Evolutionary conservation across 2,797 vertebrate species (phyloP), one percentile per base, ranked within the genome.

Genomic region (Cichlasoma orientale): DNA sequence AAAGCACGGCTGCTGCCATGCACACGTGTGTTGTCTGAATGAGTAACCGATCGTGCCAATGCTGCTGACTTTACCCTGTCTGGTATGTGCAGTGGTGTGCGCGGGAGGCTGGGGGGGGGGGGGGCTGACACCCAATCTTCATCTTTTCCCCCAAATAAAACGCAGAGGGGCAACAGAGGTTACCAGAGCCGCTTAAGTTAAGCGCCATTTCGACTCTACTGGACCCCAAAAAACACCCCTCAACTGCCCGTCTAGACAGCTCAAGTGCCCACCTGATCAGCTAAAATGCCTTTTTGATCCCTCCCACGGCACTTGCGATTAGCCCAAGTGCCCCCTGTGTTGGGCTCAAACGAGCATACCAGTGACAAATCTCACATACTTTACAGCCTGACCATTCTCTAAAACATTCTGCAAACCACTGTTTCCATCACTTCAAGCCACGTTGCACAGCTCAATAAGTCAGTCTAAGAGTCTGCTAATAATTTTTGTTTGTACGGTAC

Each of bases 1-100:
- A 31, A 74, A 31, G 44, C 44, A 57, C 38, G 23, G 75, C 71
- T 72, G 55, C 73, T 57, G 29, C 82, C 81, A 50, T 80, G 47
- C 82, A 78, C 84, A 89, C 4, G 41, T 4, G 1, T 36, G 4
- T 9, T 21, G 2, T 74, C 31, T 55, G 18, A n/a, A 31, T 16
- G 4, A 36, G 7, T 50, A 5, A n/a, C 31, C 3, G 27, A n/a
- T 29, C 13, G 0, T 25, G 41, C 38, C 12, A 29, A 18, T 11
- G 11, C 56, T 56, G 54, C 63, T 5, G 55, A 53, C 27, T 36
- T 44, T 19, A 57, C 47, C 25, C 72, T 53, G 16, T 44, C 70
- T 50, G 47, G 21, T 70, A 47, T 41, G 33, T 74, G 70, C 38
- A 74, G 69, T 25, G 56, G 75, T 69, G 75, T 79, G 69, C 71